Percentiles rank a stretch among this genome's conserved stretches.
Evolutionary conservation across 2,888 invertebrate genomes (phyloP).

Genomic region (Schizotus pectinicornis): DNA sequence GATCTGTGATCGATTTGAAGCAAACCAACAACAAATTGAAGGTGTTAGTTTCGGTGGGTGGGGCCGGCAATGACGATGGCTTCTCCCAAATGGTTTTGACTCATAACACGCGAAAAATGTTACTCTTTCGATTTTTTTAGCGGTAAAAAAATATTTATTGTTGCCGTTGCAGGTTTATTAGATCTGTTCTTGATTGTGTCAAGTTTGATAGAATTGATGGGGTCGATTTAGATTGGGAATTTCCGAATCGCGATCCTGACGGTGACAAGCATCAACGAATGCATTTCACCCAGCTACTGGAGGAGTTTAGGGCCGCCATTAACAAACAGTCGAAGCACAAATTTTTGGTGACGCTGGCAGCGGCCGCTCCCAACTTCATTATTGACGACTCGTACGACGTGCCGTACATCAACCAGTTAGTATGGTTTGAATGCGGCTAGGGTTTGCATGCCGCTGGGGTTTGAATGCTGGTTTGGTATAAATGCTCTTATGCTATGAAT

Average conservation of each 20-base stretch:
- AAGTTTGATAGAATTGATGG: conserved; percentile 69
- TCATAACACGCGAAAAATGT: conserved; percentile 70
- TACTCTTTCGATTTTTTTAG: conserved; percentile 59
- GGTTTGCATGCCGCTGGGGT: background rate
- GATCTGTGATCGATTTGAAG: conserved; percentile 60
- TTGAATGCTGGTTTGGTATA: background rate
- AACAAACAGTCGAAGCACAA: conserved; percentile 63
- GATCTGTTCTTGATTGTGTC: too few relatives aligned
- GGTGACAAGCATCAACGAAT: conserved; percentile 65
- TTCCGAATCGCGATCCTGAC: conserved; percentile 66
- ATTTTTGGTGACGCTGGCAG: conserved; percentile 76
- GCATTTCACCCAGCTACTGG: conserved; percentile 76
- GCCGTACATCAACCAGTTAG: conserved; percentile 74
- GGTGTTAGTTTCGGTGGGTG: conserved; percentile 79
- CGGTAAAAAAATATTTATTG: too few relatives aligned
- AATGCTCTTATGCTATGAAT: background rate
- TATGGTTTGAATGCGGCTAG: conserved; percentile 14
- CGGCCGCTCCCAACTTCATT: conserved; percentile 79
- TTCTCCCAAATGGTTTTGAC: conserved; percentile 76
- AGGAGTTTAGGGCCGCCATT: conserved; percentile 75
- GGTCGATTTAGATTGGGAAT: conserved; percentile 87
- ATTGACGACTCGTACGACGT: conserved; percentile 81
- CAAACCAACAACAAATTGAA: conserved; percentile 69
- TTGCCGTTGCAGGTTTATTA: too few relatives aligned
- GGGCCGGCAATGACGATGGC: conserved; percentile 64